Percentiles rank a stretch among this genome's conserved stretches.
These are phyloP conservation scores for Oreochromis tanganicae DNA, from an alignment of 2,113 vertebrate genomes.

Conservation along the genomic window DNA sequence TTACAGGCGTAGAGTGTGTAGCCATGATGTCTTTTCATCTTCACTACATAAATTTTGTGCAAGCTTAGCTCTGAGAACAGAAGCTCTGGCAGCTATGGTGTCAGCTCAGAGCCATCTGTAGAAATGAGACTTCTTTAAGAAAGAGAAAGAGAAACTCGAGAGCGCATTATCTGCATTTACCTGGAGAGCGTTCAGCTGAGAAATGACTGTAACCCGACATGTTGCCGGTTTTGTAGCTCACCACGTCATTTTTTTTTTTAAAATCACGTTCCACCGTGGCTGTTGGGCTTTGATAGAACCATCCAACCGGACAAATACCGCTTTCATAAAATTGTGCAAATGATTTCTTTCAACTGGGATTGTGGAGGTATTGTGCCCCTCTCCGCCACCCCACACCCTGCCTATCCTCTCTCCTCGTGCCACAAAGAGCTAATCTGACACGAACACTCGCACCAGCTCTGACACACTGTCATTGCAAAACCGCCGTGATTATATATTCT, in stretches of 20 bases:
- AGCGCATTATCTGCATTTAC: conserved; percentile 59
- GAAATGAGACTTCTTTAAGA: conserved; percentile 49
- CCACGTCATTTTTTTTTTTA: conserved; percentile 10
- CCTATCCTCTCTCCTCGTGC: conserved; percentile 23
- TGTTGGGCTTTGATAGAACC: conserved; percentile 59
- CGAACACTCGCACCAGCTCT: conserved; percentile 38
- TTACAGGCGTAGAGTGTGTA: conserved; percentile 9
- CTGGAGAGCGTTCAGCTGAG: conserved; percentile 55
- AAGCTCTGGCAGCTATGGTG: conserved; percentile 36
- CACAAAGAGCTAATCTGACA: conserved; percentile 63
- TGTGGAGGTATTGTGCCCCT: conserved; percentile 36
- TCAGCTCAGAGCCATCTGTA: conserved; percentile 41
- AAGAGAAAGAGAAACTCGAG: conserved; percentile 46
- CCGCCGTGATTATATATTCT: conserved; percentile 43
- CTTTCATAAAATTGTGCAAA: conserved; percentile 61
- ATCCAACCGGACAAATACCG: conserved; percentile 54
- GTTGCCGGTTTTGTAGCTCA: conserved; percentile 31
- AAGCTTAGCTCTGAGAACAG: conserved; percentile 43
- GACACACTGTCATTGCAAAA: conserved; percentile 54
- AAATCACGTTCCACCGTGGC: conserved; percentile 40
- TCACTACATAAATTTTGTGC: conserved; percentile 36
- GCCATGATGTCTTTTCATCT: conserved; percentile 57
- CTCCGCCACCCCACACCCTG: background rate
- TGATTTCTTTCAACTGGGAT: conserved; percentile 61
- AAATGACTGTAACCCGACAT: conserved; percentile 56